A percentile compares a stretch with the other conserved stretches of the same genome.
These are phyloP conservation scores for Eolophus roseicapilla DNA, from an alignment of 2,113 vertebrate species.

Conservation along the genomic window DNA sequence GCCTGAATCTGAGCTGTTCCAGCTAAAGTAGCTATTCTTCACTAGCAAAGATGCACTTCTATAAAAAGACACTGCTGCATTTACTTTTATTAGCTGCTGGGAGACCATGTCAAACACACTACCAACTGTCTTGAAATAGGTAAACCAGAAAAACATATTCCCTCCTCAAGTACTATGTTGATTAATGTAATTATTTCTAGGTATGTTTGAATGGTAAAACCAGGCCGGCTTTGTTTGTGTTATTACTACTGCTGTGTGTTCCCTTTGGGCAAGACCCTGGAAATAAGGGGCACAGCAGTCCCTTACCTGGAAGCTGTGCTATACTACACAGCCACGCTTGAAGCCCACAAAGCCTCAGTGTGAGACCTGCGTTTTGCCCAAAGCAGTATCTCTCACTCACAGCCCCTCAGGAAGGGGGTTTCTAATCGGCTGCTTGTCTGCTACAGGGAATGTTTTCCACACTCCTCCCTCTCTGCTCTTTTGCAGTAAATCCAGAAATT, in stretches of 20 bases:
- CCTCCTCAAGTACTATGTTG: neutral
- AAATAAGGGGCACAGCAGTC: neutral
- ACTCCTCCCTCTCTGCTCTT: neutral
- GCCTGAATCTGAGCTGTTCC: neutral
- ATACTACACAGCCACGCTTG: neutral
- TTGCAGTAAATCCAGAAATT: neutral
- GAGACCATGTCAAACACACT: rapidly evolving
- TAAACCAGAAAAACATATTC: neutral
- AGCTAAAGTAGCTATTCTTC: neutral
- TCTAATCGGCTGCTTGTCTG: neutral
- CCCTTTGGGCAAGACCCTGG: neutral
- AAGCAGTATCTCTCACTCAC: rapidly evolving
- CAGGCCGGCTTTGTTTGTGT: neutral
- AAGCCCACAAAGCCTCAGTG: neutral
- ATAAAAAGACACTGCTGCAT: neutral
- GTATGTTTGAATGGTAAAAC: neutral
- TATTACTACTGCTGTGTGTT: rapidly evolving
- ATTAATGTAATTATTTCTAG: neutral
- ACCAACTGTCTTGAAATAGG: neutral
- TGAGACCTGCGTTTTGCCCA: neutral
- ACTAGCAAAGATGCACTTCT: neutral
- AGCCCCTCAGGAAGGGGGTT: rapidly evolving
- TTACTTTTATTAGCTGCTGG: neutral
- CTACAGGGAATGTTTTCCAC: neutral
- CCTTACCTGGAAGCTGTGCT: neutral